These are phyloP conservation scores for Danio jaintianensis DNA, from an alignment of 2,797 vertebrate genomes.

Conservation along the genomic window DNA sequence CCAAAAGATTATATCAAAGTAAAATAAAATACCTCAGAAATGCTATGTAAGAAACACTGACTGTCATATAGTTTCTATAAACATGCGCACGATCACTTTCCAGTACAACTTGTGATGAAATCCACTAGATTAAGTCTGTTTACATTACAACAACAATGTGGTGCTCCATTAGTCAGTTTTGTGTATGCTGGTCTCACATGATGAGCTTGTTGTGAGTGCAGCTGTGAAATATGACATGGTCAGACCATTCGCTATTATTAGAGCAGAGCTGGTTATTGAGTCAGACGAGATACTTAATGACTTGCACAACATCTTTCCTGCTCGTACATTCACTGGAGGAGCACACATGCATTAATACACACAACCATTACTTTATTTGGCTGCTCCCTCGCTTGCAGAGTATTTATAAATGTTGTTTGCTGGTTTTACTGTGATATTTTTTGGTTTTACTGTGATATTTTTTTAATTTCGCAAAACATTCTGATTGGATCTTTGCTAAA, in stretches of 20 bases:
- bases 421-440: background rate
- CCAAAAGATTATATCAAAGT: background rate
- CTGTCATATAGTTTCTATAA: constrained; percentile 14
- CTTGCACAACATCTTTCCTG: constrained; percentile 7
- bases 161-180: constrained; percentile 39
- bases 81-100: constrained; percentile 25
- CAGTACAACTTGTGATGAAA: constrained; percentile 26
- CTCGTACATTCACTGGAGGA: background rate
- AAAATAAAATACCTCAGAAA: constrained; percentile 17
- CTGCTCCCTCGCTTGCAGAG: constrained; percentile 1
- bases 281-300: constrained; percentile 11
- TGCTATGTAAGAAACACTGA: constrained; percentile 14
- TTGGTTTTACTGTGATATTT: background rate
- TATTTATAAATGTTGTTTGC: constrained; percentile 40
- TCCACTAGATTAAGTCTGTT: constrained; percentile 64
- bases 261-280: background rate
- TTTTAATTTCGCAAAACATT: background rate
- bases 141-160: constrained; percentile 36
- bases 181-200: constrained; percentile 41
- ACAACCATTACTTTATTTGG: background rate
- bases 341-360: background rate
- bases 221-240: constrained; percentile 18
- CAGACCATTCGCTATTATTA: background rate
- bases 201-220: constrained; percentile 25
- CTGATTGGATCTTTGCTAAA: background rate